Evolutionary conservation across 2,888 invertebrate species (phyloP), one percentile per base, ranked within the genome.

Genomic region (Nomada fabriciana): DNA sequence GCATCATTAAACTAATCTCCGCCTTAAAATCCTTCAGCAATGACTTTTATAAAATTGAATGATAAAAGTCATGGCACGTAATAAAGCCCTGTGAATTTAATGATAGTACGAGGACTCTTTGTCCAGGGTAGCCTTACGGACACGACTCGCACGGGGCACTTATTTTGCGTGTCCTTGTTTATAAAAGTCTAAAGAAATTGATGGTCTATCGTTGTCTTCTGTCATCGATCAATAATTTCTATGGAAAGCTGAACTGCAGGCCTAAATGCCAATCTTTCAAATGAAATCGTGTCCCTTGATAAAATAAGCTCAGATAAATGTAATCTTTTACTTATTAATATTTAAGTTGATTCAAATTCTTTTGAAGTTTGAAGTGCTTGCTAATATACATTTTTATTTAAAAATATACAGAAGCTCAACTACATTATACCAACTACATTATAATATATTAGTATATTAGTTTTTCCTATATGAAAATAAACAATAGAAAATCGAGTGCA

Each of bases 51-150:
- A 36, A 36, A 36, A 36, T 36, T 36, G 7, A 36, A 36, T 36
- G 36, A 36, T 36, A 36, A 61, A 67, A 80, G 76, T 76, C 67
- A 76, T 42, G 70, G 43, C 9, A 53, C 42, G 15, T 76, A 76
- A 80, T 55, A 53, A 76, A 50, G 60, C 15, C 52, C 60, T 50
- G 43, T 43, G 60, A 61, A 50, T 52, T 43, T 76, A 80, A 80
- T 63, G 65, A 76, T 50, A 25, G 18, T 47, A 29, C 36, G 42
- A 13, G 5, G 23, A 15, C 4, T 53, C 52, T 20, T 55, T 43
- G 36, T 20, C 50, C 52, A 11, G 25, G 50, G 52, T 60, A 78
- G 74, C 55, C 70, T 67, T 74, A 60, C 50, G 65, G 69, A 65
- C 73, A n/a, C 42, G 20, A 69, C 74, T 73, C 69, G 25, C 52